Conservation (phyloP, 2,888 invertebrate species). For the Apamea sordens region DNA sequence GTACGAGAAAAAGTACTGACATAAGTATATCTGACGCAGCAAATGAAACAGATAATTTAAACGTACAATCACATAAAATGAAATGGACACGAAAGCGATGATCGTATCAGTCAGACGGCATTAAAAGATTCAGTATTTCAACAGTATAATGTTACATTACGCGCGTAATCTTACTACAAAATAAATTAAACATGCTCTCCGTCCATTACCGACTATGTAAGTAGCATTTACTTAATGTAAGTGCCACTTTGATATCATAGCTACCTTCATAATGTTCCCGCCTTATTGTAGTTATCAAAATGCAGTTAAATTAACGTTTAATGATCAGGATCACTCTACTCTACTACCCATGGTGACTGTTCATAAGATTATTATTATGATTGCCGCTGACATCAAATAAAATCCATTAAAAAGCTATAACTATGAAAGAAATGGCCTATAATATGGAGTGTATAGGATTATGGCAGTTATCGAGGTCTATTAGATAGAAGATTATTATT, state of each 20-base stretch:
- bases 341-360: conserved; percentile 34
- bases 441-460: conserved; percentile 19
- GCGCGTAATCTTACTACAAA: conserved; percentile 71
- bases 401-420: conserved; percentile 54
- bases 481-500: conserved; percentile 29
- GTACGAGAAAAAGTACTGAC: conserved; percentile 2
- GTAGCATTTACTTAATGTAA: conserved; percentile 83
- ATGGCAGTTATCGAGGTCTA: conserved; percentile 21
- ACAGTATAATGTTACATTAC: conserved; percentile 64
- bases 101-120: conserved; percentile 52
- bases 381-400: conserved; percentile 54
- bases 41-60: conserved; percentile 43
- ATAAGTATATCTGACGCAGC: conserved; percentile 9
- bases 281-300: conserved; percentile 72
- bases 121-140: conserved; percentile 57
- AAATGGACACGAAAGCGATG: conserved; percentile 45
- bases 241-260: conserved; percentile 82
- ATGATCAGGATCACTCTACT: conserved; percentile 64
- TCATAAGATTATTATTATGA: conserved; percentile 41
- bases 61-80: conserved; percentile 46
- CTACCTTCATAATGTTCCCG: conserved; percentile 70
- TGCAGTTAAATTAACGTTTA: conserved; percentile 73
- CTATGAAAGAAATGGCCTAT: conserved; percentile 40
- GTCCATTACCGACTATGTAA: conserved; percentile 76
- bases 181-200: conserved; percentile 75